Base-by-base conservation (phyloP, 2,113 vertebrate genomes). In the Oryzias curvinotus region DNA sequence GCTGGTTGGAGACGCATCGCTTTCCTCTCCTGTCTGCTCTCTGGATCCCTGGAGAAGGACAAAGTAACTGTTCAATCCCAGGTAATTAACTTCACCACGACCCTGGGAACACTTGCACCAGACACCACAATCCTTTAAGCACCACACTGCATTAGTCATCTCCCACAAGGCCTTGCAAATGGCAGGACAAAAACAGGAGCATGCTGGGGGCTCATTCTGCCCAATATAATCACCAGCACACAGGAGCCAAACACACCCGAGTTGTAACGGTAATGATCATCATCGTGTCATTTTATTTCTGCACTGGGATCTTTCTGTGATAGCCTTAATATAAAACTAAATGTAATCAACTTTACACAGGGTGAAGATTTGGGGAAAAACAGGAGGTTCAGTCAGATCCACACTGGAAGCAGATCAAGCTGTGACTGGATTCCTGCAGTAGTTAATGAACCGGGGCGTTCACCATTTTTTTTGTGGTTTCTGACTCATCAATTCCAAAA, bases 51-150 rank as follows among this genome's bases (percentile, higher is more conserved):
- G 17, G 79, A 73, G 80, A 71, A 76, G 57, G 69, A 47, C 63
- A 75, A 77, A 84, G 84, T 86, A 86, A 90, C 83, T 75, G 81
- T 85, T 89, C 88, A 84, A 83, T 89, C 87, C 81, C 75, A 84
- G 83, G 87, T 90, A 90, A 90, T 91, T 90, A 90, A 89, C 85
- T 86, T 82, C 82, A 80, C 63, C 68, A 53, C 65, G 81, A 89
- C 89, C 87, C 75, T 45, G 77, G 77, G 77, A 86, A 75, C 71
- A 30, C 72, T 81, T 57, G 61, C 61, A 81, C 73, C 77, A 86
- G 81, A 85, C 87, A 76, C 80, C 65, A 48, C 85, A 66, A 86
- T 89, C 84, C 83, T 89, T 90, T 83, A 89, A 88, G 84, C 82
- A 81, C 78, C 87, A 82, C 80, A 83, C 83, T 82, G 77, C 84